Percentiles rank a stretch among this genome's conserved stretches.
Conservation (phyloP, 1,140 invertebrate genomes). For the Notospermus geniculatus region DNA sequence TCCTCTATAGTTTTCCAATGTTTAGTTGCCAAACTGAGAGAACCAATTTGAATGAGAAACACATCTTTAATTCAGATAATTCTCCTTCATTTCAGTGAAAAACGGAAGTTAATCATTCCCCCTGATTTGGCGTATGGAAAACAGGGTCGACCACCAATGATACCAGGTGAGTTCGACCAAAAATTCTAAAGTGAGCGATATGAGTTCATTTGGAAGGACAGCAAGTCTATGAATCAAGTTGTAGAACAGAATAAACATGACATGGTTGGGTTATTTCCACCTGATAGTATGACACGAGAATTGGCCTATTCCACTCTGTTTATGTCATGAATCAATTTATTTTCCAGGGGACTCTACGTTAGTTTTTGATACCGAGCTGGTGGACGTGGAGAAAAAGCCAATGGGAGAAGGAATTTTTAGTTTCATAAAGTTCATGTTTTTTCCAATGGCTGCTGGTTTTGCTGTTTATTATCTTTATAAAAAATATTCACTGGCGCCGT, state of each 20-base stretch:
- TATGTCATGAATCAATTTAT: no score
- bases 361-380: slow-evolving; percentile 6
- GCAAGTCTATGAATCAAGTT: no score
- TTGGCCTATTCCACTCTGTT: no score
- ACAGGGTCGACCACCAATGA: neutral
- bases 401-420: neutral
- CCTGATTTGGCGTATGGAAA: neutral
- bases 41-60: no score
- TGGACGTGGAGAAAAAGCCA: neutral
- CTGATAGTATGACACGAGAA: no score
- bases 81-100: slow-evolving; percentile 2
- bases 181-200: no score
- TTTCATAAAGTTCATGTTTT: neutral
- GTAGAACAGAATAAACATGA: no score
- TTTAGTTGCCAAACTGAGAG: no score
- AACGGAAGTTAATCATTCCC: slow-evolving; percentile 1
- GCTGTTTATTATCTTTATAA: slow-evolving; percentile 4
- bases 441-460: neutral
- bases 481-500: neutral
- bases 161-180: slow-evolving; percentile 6
- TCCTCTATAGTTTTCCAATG: no score
- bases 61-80: no score
- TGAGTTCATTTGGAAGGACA: no score
- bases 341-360: neutral
- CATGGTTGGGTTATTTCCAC: no score